A percentile compares a stretch with the other conserved stretches of the same genome.
These are phyloP conservation scores for Cataglyphis rosenhaueri DNA, from an alignment of 2,888 invertebrate genomes.

Conservation along the genomic window DNA sequence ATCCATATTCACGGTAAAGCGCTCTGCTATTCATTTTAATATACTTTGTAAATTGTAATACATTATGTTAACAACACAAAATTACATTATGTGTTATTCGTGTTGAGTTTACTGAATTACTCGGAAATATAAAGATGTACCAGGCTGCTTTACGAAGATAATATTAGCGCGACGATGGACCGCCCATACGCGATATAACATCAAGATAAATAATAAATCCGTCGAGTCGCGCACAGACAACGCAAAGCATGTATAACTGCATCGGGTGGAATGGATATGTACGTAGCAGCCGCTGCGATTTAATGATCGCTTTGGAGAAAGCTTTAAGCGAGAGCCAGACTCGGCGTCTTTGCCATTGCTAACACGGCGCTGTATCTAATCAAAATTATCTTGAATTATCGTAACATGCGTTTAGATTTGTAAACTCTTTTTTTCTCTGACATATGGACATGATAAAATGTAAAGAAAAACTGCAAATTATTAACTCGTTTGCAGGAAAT, in stretches of 20 bases:
- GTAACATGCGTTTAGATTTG: slow-evolving; percentile 61
- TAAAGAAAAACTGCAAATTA: slow-evolving; percentile 5
- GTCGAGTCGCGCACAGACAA: slow-evolving; percentile 52
- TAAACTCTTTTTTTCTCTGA: slow-evolving; percentile 23
- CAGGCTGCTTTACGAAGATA: slow-evolving; percentile 21
- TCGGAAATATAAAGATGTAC: slow-evolving; percentile 37
- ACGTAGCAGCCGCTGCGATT: slow-evolving; percentile 37
- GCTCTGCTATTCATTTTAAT: background rate
- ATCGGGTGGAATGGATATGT: slow-evolving; percentile 52
- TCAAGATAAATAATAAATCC: slow-evolving; percentile 63
- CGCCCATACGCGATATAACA: slow-evolving; percentile 41
- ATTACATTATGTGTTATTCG: slow-evolving; percentile 14
- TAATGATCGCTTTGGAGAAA: slow-evolving; percentile 69
- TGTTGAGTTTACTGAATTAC: slow-evolving; percentile 21
- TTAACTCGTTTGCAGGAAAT: background rate
- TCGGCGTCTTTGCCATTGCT: slow-evolving; percentile 53
- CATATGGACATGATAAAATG: slow-evolving; percentile 19
- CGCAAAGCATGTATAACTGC: slow-evolving; percentile 58
- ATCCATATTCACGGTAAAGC: background rate
- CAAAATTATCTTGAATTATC: slow-evolving; percentile 65
- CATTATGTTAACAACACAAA: background rate
- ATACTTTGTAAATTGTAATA: background rate
- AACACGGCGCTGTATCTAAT: slow-evolving; percentile 59
- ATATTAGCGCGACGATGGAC: slow-evolving; percentile 30
- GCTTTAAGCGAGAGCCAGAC: slow-evolving; percentile 54